Evolutionary conservation across 2,797 vertebrate species (phyloP), one percentile per base, ranked within the genome.

Genomic region (Petrocephalus schoutedeni): DNA sequence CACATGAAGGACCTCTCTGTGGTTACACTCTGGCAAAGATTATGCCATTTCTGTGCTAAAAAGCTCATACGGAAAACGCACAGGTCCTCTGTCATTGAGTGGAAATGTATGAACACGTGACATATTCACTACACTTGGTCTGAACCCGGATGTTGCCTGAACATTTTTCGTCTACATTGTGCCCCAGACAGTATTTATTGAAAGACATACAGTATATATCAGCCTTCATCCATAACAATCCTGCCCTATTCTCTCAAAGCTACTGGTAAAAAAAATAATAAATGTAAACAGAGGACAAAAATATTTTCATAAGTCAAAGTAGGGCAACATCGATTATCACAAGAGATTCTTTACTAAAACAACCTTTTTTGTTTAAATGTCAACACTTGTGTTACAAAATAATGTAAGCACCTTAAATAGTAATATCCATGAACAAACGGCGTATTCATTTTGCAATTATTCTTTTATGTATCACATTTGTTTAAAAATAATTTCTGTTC

Each of bases 291-390:
- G n/a, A 49, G 41, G 3, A 80, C 49, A 45, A 21, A 80, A 21
- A 49, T 45, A 49, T 80, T 80, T 80, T n/a, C n/a, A 49, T 80
- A 19, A 45, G 6, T 80, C 74, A 80, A 21, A 80, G 28, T 71
- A 2, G 12, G 49, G 74, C 74, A 80, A 80, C 41, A 19, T 77
- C 19, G 32, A 77, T 77, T 49, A 77, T 41, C 36, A n/a, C 16
- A 4, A 80, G 41, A 80, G 41, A 45, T 71, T 71, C 67, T 32
- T 5, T 36, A 71, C 41, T 80, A 80, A 80, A 45, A 80, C 49
- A 80, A 49, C 74, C 74, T 80, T 80, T 80, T 28, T 80, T 80
- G 74, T 80, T 49, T 80, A 49, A 80, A 49, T n/a, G 74, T 80
- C 41, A 80, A 80, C 41, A 80, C 45, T 49, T 21, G 74, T 49